A percentile compares a stretch with the other conserved stretches of the same genome.
Conservation (phyloP, 37 sponge, comb jelly and placozoan genomes). For the Diacarnus erythraeanus region DNA sequence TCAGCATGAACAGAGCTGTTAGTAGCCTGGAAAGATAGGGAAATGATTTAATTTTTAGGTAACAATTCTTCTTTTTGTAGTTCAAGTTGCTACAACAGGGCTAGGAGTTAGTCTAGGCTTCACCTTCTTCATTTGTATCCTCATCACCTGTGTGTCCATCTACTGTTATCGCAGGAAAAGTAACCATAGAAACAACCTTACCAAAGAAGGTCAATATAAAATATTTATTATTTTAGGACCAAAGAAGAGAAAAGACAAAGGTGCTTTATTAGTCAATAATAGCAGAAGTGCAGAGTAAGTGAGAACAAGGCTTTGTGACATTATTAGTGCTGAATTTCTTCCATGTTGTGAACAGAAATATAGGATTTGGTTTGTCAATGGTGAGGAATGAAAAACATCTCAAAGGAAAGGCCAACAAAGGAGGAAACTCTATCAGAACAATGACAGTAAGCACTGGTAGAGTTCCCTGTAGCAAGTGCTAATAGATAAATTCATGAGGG, state of each 20-base stretch:
- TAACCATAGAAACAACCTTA: neutral
- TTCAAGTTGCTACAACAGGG: neutral
- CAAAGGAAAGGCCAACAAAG: neutral
- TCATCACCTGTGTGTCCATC: neutral
- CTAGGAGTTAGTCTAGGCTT: neutral
- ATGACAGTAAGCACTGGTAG: neutral
- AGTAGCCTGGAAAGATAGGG: neutral
- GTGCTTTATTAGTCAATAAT: too few species aligned
- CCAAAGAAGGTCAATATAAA: neutral
- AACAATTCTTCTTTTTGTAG: neutral
- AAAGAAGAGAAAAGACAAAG: too few species aligned
- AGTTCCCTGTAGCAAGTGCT: too few species aligned
- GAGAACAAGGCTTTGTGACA: neutral
- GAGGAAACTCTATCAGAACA: neutral
- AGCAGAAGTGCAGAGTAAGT: neutral
- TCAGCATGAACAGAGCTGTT: neutral
- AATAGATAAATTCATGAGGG: too few species aligned
- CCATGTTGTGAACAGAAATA: neutral
- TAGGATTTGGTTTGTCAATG: neutral
- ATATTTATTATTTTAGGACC: too few species aligned
- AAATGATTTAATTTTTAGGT: neutral
- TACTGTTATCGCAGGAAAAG: neutral
- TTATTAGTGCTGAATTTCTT: neutral
- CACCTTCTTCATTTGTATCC: neutral
- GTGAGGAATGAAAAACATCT: neutral